phyloP scores from a whole-genome alignment of 2,113 vertebrate genomes.

The Sminthopsis crassicaudata region DNA sequence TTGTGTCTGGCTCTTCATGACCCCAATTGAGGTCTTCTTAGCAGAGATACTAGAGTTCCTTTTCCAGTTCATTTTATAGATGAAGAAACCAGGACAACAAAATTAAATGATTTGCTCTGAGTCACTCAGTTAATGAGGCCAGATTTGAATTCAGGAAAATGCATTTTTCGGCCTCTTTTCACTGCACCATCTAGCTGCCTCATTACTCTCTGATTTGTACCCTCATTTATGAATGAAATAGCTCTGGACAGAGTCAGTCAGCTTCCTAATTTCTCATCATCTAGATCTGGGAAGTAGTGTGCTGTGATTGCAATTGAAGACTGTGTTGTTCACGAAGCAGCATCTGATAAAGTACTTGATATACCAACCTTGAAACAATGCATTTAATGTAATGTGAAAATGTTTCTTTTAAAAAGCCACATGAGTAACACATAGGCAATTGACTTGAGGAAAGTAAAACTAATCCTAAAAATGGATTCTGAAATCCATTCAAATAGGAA shows the following conservation, averaged over 20 bases:
- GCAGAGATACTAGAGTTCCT: background rate
- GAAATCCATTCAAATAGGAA: background rate
- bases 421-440: rapidly evolving
- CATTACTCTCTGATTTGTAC: background rate
- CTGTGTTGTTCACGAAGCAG: background rate
- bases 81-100: background rate
- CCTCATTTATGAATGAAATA: background rate
- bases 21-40: background rate
- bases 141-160: background rate
- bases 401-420: background rate
- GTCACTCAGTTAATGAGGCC: background rate
- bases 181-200: background rate
- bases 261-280: background rate
- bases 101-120: no score
- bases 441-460: background rate
- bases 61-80: background rate
- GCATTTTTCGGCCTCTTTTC: background rate
- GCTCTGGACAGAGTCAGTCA: background rate
- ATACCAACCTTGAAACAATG: background rate
- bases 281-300: background rate
- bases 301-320: background rate
- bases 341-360: background rate
- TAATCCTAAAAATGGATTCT: background rate
- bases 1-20: background rate
- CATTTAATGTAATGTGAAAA: background rate